Percentiles rank a stretch among this genome's conserved stretches.
Evolutionary conservation across 2,113 vertebrate species (phyloP).

Genomic region (Oophaga pumilio): DNA sequence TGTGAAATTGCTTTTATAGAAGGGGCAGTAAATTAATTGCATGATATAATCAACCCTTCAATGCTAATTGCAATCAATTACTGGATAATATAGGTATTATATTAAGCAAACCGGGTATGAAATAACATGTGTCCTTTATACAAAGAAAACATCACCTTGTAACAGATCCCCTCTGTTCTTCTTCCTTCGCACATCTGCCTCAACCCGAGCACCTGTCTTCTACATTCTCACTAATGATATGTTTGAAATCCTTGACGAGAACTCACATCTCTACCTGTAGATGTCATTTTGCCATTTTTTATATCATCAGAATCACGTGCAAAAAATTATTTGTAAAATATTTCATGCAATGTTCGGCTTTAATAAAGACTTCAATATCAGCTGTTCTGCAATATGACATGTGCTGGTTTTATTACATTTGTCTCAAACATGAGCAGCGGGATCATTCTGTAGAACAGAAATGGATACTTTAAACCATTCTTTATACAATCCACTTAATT

Average conservation of each 20-base stretch:
- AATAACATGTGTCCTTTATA: slow-evolving; percentile 28
- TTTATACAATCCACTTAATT: background rate
- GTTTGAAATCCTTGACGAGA: slow-evolving; percentile 1
- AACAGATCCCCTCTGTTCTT: background rate
- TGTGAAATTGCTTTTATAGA: slow-evolving; percentile 3
- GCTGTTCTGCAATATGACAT: background rate
- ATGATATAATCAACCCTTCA: slow-evolving; percentile 38
- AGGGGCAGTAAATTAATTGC: slow-evolving; percentile 31
- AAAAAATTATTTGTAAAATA: background rate
- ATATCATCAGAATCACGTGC: background rate
- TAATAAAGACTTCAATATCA: too few relatives aligned
- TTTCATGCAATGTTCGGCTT: background rate
- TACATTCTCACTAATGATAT: slow-evolving; percentile 33
- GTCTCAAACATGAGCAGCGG: background rate
- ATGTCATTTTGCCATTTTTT: slow-evolving; percentile 9
- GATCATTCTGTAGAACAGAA: background rate
- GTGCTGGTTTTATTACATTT: background rate
- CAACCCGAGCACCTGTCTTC: slow-evolving; percentile 17
- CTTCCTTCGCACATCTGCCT: slow-evolving; percentile 40
- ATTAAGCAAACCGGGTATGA: slow-evolving; percentile 6
- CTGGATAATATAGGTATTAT: slow-evolving; percentile 42
- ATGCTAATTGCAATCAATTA: slow-evolving; percentile 53
- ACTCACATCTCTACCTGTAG: slow-evolving; percentile 9
- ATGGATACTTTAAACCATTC: background rate
- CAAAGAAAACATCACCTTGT: slow-evolving; percentile 41